Evolutionary conservation across 2,113 vertebrate species (phyloP), one percentile per base, ranked within the genome.

Genomic region (Stigmatopora nigra): DNA sequence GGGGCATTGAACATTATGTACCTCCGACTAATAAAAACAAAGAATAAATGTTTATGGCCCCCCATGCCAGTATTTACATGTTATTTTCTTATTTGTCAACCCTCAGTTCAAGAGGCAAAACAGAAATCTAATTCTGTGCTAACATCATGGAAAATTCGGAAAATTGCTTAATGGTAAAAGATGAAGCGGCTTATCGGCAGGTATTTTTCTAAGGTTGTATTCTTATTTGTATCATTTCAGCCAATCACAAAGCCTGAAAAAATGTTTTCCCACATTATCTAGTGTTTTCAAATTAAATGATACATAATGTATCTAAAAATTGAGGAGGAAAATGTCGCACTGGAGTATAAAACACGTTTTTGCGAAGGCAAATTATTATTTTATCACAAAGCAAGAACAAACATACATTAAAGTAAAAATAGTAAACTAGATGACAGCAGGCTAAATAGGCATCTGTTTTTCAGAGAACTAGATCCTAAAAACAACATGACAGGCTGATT

Each of bases 1-100:
- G 83, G 76, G 59, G 82, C 86, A 87, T 90, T 88, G 88, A 87
- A 89, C 89, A 84, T 84, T 87, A 87, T 88, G 87, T 89, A 89
- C 87, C 76, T 73, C 83, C 74, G 83, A 80, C 88, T 79, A 89
- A 90, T 91, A 90, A 91, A 92, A 91, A 91, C 88, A 91, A 89
- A 88, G 85, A 78, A 89, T 91, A 88, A 91, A 90, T 82, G 84
- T 92, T 92, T 92, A 92, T 91, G 84, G 86, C 71, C 48, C 68
- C 68, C 80, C 77, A 58, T 78, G 85, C 77, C 81, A 86, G 78
- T 87, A 90, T 89, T 88, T 82, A 77, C 85, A 86, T 85, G 87
- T 90, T 86, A 86, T 86, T 83, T 88, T 88, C 80, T 88, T 89
- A 89, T 90, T 90, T 86, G 82, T 88, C 80, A 84, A 80, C 84